Percentiles rank a stretch among this genome's conserved stretches.
phyloP scores from a whole-genome alignment of 2,113 vertebrate species.

The Alosa alosa region DNA sequence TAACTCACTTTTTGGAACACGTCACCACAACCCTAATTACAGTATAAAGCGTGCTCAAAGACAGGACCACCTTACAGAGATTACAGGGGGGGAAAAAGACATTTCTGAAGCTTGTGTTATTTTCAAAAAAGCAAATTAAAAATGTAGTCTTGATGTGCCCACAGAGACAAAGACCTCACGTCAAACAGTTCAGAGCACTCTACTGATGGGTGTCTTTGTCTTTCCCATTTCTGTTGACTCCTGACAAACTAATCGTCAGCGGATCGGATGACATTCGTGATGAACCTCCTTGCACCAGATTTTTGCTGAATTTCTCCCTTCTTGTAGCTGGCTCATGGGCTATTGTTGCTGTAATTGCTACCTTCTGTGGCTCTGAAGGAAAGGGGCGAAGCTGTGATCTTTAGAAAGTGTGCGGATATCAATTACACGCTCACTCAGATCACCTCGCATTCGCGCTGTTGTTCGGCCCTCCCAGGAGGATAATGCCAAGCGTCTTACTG shows the following conservation, averaged over 20 bases:
- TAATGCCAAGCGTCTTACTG: background rate
- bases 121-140: background rate
- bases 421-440: constrained; percentile 15
- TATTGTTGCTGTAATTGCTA: constrained; percentile 21
- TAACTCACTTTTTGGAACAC: constrained; percentile 73
- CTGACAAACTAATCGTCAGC: background rate
- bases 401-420: constrained; percentile 14
- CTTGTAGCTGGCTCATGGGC: background rate
- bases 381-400: constrained; percentile 10
- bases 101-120: constrained; percentile 21
- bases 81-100: background rate
- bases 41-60: background rate
- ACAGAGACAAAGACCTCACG: background rate
- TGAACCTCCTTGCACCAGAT: constrained; percentile 3
- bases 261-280: background rate
- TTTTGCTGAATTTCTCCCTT: constrained; percentile 10
- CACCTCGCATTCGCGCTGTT: background rate
- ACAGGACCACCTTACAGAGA: background rate
- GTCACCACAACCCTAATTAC: constrained; percentile 39
- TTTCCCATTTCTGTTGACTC: constrained; percentile 10
- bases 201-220: background rate
- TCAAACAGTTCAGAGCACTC: background rate
- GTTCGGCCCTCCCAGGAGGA: background rate
- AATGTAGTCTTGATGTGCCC: background rate
- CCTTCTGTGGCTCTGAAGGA: background rate